A percentile compares a stretch with the other conserved stretches of the same genome.
These are phyloP conservation scores for Epinephelus cyanopodus DNA, from an alignment of 2,113 vertebrate species.

Conservation along the genomic window DNA sequence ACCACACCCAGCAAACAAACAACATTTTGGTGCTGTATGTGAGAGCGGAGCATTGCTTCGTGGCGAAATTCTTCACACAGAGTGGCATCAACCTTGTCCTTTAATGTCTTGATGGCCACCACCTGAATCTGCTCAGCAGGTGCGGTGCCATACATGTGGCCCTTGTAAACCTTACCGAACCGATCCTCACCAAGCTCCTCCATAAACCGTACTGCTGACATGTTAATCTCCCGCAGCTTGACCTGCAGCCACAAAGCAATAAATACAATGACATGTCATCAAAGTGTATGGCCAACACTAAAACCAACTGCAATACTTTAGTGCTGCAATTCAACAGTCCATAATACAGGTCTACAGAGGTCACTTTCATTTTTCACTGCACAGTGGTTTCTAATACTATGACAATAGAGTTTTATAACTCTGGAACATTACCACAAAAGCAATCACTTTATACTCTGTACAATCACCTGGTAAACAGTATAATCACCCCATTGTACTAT, in stretches of 20 bases:
- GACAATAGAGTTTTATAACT: neutral
- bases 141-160: slow-evolving; percentile 91
- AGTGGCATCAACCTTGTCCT: slow-evolving; percentile 92
- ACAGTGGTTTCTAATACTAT: neutral
- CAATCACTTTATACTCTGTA: neutral
- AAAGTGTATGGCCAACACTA: slow-evolving; percentile 11
- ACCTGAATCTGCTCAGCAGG: slow-evolving; percentile 94
- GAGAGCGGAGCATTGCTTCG: slow-evolving; percentile 90
- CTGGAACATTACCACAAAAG: neutral
- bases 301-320: neutral
- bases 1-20: slow-evolving; percentile 92
- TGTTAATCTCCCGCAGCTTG: slow-evolving; percentile 94
- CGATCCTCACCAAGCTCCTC: slow-evolving; percentile 97
- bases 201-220: slow-evolving; percentile 94
- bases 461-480: neutral
- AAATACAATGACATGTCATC: slow-evolving; percentile 20
- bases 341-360: neutral
- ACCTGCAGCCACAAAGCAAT: slow-evolving; percentile 78
- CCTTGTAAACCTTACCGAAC: slow-evolving; percentile 97
- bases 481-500: neutral
- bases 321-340: slow-evolving; percentile 6
- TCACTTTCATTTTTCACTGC: neutral
- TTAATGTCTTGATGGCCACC: slow-evolving; percentile 94
- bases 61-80: slow-evolving; percentile 96
- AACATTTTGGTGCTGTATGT: slow-evolving; percentile 94